Percentiles rank a stretch among this genome's conserved stretches.
Conservation (phyloP, 1,140 invertebrate genomes). For the Meteorus sp. region DNA sequence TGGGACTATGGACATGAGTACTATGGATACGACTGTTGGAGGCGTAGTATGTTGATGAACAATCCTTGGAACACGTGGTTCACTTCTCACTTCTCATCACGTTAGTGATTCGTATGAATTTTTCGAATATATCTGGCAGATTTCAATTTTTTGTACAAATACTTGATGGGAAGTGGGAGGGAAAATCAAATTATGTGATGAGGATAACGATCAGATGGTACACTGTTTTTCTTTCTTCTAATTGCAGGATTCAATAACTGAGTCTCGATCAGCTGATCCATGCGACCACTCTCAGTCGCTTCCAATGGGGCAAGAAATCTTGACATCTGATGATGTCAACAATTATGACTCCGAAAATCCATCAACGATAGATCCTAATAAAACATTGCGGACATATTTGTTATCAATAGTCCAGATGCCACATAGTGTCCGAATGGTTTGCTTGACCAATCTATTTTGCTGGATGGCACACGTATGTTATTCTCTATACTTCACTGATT, state of each 20-base stretch:
- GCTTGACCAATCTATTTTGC: slow-evolving; percentile 92
- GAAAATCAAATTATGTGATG: too few species aligned
- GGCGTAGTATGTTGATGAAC: slow-evolving; percentile 39
- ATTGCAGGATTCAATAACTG: slow-evolving; percentile 43
- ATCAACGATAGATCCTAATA: slow-evolving; percentile 45
- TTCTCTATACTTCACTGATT: slow-evolving; percentile 96
- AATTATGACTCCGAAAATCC: slow-evolving; percentile 26
- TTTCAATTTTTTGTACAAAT: too few species aligned
- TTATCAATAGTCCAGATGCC: slow-evolving; percentile 90
- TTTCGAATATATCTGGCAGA: too few species aligned
- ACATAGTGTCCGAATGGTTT: slow-evolving; percentile 80
- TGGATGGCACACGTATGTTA: slow-evolving; percentile 99
- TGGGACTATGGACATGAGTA: slow-evolving; percentile 36
- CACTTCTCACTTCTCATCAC: too few species aligned
- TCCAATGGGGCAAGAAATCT: slow-evolving; percentile 34
- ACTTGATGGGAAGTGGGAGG: too few species aligned
- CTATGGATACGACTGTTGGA: slow-evolving; percentile 23
- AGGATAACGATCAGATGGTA: too few species aligned
- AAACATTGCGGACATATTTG: slow-evolving; percentile 75
- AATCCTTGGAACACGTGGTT: too few species aligned
- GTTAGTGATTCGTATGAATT: too few species aligned
- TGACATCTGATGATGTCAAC: background rate
- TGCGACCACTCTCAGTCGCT: slow-evolving; percentile 33
- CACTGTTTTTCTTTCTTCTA: too few species aligned
- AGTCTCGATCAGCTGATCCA: slow-evolving; percentile 35